Evolutionary conservation across 2,888 invertebrate species (phyloP).

Genomic region (Ectemnius lituratus): DNA sequence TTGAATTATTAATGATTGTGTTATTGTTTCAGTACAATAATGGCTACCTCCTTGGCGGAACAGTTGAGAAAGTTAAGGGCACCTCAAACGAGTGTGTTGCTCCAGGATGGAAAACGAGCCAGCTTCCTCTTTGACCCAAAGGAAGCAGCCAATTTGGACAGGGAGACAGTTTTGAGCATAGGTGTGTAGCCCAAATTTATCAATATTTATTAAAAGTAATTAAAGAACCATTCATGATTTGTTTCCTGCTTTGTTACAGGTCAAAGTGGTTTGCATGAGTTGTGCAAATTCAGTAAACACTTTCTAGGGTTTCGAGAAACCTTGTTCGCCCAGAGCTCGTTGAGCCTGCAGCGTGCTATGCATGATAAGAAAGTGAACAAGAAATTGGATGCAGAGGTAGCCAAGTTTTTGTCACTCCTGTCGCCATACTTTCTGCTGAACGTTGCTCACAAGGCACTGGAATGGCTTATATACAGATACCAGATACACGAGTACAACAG

Average conservation of each 20-base stretch:
- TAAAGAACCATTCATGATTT: no score
- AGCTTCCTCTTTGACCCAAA: conserved; percentile 94
- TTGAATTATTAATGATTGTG: background rate
- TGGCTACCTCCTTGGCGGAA: conserved; percentile 85
- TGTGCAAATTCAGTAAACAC: conserved; percentile 85
- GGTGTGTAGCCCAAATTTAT: conserved; percentile 79
- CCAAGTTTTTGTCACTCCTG: conserved; percentile 87
- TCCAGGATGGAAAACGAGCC: conserved; percentile 84
- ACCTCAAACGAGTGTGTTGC: conserved; percentile 86
- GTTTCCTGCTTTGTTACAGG: conserved; percentile 75
- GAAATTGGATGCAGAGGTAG: conserved; percentile 86
- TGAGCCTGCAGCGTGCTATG: conserved; percentile 89
- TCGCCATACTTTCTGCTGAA: conserved; percentile 94
- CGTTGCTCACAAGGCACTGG: conserved; percentile 92
- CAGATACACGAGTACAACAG: conserved; percentile 93
- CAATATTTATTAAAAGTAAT: background rate
- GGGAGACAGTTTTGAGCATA: conserved; percentile 91
- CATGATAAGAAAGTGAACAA: conserved; percentile 87
- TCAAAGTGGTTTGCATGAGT: conserved; percentile 89
- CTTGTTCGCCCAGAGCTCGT: conserved; percentile 87
- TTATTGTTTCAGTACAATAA: conserved; percentile 29
- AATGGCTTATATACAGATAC: conserved; percentile 96
- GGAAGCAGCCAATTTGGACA: conserved; percentile 92
- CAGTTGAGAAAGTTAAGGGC: conserved; percentile 87
- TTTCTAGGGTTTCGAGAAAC: conserved; percentile 87